Base-by-base conservation (phyloP, 2,797 vertebrate species). In the Sebastes wilsoni region DNA sequence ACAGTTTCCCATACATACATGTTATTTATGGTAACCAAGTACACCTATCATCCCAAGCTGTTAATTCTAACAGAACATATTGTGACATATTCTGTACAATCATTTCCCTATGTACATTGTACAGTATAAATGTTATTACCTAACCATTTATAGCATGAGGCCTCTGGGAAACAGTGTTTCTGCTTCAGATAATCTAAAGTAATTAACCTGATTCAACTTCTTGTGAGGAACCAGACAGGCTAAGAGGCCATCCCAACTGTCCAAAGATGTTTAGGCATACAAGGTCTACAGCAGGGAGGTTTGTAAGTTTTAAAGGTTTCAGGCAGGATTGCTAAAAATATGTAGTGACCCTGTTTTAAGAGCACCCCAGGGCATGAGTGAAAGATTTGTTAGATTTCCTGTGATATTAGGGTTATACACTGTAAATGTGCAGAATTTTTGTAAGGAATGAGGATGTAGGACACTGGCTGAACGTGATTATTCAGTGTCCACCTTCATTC, bases 311-410 rank as follows among this genome's bases (percentile, higher is more conserved):
- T 86, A 86, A 88, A 88, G 80, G 87, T 88, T 88, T 90, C 76
- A 71, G 90, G 82, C 83, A 84, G 78, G 72, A 73, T 73, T 89
- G 82, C 77, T 88, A 80, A 87, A 88, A 88, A 86, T 84, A 82
- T 83, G 66, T 73, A 75, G 30, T 62, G 77, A 87, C 82, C 86
- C 83, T 89, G 65, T 89, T 84, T 89, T 20, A 75, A 66, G 72
- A 91, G 87, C 89, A 88, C 88, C 86, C 64, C 77, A 82, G 85
- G 88, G 73, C 25, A 10, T 66, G 69, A 89, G 59, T 75, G 77
- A 42, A 68, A 36, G 38, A 52, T 65, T 79, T 79, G 34, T 83
- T 87, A 75, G 28, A 32, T 75, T 72, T 85, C 66, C 65, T 83
- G 85, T 69, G 72, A 80, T 80, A 75, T 64, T 54, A 71, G 36